These are phyloP conservation scores for Troilus luridus DNA, from an alignment of 2,888 invertebrate species.

Conservation along the genomic window DNA sequence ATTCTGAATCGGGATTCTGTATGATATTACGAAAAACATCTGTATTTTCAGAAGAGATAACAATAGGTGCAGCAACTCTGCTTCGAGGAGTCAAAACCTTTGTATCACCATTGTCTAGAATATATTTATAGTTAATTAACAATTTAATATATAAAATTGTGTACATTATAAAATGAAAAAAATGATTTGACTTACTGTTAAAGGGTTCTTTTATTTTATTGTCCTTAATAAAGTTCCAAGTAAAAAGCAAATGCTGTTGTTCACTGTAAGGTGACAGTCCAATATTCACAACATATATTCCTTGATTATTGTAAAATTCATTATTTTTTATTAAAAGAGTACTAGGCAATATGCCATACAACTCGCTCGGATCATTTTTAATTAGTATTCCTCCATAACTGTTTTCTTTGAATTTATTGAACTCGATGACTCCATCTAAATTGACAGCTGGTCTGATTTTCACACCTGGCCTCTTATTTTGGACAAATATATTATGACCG, in stretches of 20 bases:
- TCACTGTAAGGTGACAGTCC: constrained; percentile 91
- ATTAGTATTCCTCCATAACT: constrained; percentile 87
- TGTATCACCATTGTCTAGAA: constrained; percentile 73
- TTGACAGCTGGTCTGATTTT: constrained; percentile 88
- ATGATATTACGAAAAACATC: constrained; percentile 91
- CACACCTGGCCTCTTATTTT: constrained; percentile 80
- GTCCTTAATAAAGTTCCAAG: constrained; percentile 87
- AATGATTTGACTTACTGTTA: constrained; percentile 69
- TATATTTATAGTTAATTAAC: constrained; percentile 6
- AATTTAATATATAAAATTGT: not conserved
- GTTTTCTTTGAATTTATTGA: constrained; percentile 90
- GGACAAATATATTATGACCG: constrained; percentile 83
- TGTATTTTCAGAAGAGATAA: constrained; percentile 92
- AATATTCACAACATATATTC: constrained; percentile 88
- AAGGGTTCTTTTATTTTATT: constrained; percentile 92
- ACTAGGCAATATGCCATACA: constrained; percentile 73
- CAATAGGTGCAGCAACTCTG: constrained; percentile 92
- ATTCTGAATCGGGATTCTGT: constrained; percentile 89
- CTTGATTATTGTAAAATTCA: constrained; percentile 89
- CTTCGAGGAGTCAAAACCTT: constrained; percentile 88
- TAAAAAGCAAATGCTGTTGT: constrained; percentile 84
- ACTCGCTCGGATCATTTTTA: constrained; percentile 76
- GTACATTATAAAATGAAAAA: not conserved
- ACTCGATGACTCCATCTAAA: constrained; percentile 83
- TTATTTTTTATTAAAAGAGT: constrained; percentile 86